phyloP scores from a whole-genome alignment of 2,113 vertebrate genomes.

The Anthoscopus minutus region DNA sequence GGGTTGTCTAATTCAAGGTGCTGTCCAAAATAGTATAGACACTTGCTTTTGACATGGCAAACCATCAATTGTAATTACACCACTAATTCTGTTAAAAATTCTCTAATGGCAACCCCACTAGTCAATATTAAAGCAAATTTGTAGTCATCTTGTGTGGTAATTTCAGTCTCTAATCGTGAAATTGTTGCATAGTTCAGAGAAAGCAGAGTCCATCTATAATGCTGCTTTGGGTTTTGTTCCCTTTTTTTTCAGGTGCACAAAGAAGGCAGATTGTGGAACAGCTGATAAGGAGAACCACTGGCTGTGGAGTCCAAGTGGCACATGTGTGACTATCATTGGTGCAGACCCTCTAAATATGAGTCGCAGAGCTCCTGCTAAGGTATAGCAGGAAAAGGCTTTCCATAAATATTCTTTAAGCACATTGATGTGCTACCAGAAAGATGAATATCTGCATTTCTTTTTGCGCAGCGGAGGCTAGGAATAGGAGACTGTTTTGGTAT shows the following conservation, averaged over 20 bases:
- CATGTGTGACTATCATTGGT: constrained; percentile 76
- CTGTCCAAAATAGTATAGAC: not conserved
- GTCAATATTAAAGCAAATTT: not conserved
- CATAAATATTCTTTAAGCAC: not conserved
- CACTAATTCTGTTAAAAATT: not conserved
- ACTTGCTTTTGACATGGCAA: not conserved
- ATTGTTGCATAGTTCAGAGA: not conserved
- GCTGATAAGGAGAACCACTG: constrained; percentile 77
- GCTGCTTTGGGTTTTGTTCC: not conserved
- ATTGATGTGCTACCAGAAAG: not conserved
- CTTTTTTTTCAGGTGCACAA: constrained; percentile 77
- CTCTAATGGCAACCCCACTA: not conserved
- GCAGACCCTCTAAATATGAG: constrained; percentile 85
- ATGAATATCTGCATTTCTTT: not conserved
- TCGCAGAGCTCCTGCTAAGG: constrained; percentile 70
- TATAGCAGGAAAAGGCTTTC: constrained; percentile 10
- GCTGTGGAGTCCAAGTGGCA: constrained; percentile 85
- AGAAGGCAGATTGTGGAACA: constrained; percentile 75
- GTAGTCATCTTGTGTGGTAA: not conserved
- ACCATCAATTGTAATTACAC: not conserved
- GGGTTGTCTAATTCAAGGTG: not conserved
- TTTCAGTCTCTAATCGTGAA: not conserved
- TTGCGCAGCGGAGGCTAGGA: not conserved
- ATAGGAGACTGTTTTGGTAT: not conserved
- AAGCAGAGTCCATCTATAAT: not conserved